Conservation (phyloP, 2,797 vertebrate species). For the Chloroceryle inda region DNA sequence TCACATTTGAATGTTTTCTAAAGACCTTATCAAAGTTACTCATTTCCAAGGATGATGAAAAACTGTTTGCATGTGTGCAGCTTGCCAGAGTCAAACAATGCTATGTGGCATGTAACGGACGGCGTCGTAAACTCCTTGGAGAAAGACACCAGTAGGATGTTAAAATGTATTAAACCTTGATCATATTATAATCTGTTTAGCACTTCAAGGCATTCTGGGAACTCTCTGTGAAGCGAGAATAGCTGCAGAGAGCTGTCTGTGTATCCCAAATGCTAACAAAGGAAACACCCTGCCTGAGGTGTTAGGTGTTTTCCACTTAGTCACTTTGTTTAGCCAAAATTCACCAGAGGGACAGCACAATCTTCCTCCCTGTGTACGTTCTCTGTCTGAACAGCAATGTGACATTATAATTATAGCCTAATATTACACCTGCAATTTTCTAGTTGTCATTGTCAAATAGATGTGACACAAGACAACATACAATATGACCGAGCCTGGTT, state of each 20-base stretch:
- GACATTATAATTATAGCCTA: neutral
- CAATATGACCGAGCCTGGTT: neutral
- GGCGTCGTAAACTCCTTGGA: neutral
- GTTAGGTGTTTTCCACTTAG: neutral
- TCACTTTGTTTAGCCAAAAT: neutral
- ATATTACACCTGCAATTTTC: rapidly evolving
- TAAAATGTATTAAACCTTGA: neutral
- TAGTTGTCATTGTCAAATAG: neutral
- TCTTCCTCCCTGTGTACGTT: neutral
- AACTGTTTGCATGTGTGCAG: neutral
- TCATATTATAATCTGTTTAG: neutral
- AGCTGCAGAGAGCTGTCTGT: neutral
- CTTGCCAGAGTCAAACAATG: neutral
- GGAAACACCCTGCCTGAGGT: rapidly evolving
- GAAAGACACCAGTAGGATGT: neutral
- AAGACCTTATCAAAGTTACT: neutral
- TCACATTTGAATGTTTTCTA: conserved; percentile 6
- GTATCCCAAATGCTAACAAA: neutral
- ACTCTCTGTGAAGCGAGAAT: neutral
- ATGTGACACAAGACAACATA: neutral
- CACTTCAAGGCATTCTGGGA: neutral
- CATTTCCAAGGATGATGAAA: neutral
- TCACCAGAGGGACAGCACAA: neutral
- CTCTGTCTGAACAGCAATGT: neutral
- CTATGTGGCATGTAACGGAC: neutral